phyloP scores from a whole-genome alignment of 2,888 invertebrate genomes.

The Lasiommata megera region DNA sequence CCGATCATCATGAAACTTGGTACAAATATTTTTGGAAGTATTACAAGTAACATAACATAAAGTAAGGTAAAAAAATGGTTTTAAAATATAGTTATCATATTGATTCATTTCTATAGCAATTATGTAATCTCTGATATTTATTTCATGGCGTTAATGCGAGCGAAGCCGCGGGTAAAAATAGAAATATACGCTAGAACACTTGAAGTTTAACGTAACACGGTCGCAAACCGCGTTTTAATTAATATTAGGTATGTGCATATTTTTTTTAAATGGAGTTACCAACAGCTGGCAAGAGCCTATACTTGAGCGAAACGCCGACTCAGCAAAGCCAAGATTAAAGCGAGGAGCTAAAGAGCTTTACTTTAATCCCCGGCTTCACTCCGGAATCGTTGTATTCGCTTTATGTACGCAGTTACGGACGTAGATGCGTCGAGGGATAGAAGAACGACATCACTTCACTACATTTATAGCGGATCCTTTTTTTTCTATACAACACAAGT shows the following conservation, averaged over 20 bases:
- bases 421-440: background rate
- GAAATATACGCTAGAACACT: too few relatives aligned
- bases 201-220: background rate
- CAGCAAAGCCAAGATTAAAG: slow-evolving; percentile 17
- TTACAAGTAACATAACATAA: too few relatives aligned
- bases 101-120: too few relatives aligned
- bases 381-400: slow-evolving; percentile 8
- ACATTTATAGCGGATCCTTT: background rate
- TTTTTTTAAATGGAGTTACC: background rate
- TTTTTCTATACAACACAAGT: too few relatives aligned
- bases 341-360: slow-evolving; percentile 13
- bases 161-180: too few relatives aligned
- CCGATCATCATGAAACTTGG: too few relatives aligned
- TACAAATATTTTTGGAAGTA: too few relatives aligned
- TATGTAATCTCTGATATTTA: too few relatives aligned
- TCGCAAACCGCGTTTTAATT: background rate
- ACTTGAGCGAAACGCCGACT: slow-evolving; percentile 7
- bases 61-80: too few relatives aligned
- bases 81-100: too few relatives aligned
- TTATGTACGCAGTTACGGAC: slow-evolving; percentile 9
- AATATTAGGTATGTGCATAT: background rate
- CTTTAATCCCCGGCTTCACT: slow-evolving; percentile 13
- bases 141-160: too few relatives aligned
- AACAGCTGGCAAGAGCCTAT: slow-evolving; percentile 1
- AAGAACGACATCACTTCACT: background rate